Conservation (phyloP, 2,888 invertebrate species). For the Oithona nana region DNA sequence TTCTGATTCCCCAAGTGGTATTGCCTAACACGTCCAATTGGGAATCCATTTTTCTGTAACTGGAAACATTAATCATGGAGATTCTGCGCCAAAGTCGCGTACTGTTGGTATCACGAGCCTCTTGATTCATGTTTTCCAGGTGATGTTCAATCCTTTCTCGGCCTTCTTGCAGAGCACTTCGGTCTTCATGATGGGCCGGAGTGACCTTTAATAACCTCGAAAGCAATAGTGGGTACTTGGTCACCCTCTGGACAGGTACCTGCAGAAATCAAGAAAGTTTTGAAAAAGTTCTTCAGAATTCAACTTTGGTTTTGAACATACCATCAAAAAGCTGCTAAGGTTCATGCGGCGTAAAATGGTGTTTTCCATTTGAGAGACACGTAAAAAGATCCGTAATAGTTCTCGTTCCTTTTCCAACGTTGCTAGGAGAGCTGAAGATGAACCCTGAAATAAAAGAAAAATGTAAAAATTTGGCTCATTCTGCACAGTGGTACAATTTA, state of each 20-base stretch:
- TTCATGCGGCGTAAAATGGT: conserved; percentile 80
- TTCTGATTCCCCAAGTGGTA: conserved; percentile 68
- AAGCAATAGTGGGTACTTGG: conserved; percentile 80
- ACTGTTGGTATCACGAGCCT: conserved; percentile 48
- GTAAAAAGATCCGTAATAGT: conserved; percentile 71
- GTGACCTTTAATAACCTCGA: conserved; percentile 78
- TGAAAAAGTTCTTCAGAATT: neutral
- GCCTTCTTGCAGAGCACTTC: conserved; percentile 63
- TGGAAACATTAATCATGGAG: conserved; percentile 44
- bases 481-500: too few relatives aligned
- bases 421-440: conserved; percentile 64
- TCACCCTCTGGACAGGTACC: conserved; percentile 89
- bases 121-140: conserved; percentile 78
- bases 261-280: conserved; percentile 24
- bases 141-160: conserved; percentile 81
- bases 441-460: conserved; percentile 38
- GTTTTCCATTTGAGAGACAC: conserved; percentile 93
- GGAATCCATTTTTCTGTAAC: conserved; percentile 32
- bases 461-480: neutral
- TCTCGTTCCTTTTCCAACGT: conserved; percentile 88
- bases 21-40: conserved; percentile 66
- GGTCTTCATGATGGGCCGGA: conserved; percentile 51
- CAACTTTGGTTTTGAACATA: conserved; percentile 28
- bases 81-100: conserved; percentile 72
- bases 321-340: conserved; percentile 88